Conservation (phyloP, 2,888 invertebrate genomes). For the Pharmacophagus antenor region DNA sequence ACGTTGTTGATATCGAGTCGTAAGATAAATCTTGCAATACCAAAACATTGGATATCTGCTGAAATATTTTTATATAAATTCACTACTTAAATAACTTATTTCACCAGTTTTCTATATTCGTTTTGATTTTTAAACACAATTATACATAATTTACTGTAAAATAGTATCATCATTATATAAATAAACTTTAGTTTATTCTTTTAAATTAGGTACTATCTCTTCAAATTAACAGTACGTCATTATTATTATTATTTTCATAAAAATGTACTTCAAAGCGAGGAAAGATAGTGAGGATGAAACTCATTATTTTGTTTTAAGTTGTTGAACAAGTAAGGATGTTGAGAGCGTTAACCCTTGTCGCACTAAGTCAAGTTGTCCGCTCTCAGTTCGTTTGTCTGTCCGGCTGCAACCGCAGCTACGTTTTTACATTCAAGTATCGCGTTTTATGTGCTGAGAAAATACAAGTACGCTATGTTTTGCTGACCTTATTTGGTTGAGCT, state of each 20-base stretch:
- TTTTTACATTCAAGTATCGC: conserved; percentile 13
- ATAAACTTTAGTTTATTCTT: neutral
- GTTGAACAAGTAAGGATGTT: conserved; percentile 21
- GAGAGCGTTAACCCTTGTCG: conserved; percentile 51
- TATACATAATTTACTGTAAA: too few species aligned
- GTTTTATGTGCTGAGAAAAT: conserved; percentile 4
- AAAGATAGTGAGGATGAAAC: conserved; percentile 15
- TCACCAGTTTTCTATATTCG: conserved; percentile 16
- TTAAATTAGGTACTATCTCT: neutral
- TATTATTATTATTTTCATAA: neutral
- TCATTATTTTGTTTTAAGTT: conserved; percentile 25
- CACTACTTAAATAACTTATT: conserved; percentile 6
- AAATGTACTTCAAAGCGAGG: conserved; percentile 3
- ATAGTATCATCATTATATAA: too few species aligned
- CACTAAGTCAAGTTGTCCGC: conserved; percentile 70
- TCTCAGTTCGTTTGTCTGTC: conserved; percentile 53
- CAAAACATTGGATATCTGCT: conserved; percentile 24
- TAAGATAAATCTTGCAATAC: conserved; percentile 29
- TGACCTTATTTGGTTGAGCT: conserved; percentile 4
- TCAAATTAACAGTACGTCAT: neutral
- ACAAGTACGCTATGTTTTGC: conserved; percentile 4
- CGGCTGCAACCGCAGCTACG: conserved; percentile 36
- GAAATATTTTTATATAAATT: conserved; percentile 18
- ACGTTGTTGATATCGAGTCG: conserved; percentile 28
- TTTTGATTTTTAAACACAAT: too few species aligned